These are phyloP conservation scores for Scaptomyza montana DNA, from an alignment of 1,140 invertebrate species.

Conservation along the genomic window DNA sequence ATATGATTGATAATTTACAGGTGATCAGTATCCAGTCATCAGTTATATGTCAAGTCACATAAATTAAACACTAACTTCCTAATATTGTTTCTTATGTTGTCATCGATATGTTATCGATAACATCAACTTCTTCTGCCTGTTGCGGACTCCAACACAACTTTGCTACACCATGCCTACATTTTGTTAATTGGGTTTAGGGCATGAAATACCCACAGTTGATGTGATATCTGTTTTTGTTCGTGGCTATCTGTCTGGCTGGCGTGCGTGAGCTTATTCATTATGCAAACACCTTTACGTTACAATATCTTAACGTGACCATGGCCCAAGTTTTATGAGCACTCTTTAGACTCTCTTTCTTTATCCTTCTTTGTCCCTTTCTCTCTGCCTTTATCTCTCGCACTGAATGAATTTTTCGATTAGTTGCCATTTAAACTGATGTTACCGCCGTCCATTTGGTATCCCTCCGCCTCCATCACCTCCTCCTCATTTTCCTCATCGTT, in stretches of 20 bases:
- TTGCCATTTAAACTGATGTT: conserved; percentile 81
- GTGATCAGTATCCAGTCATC: no score
- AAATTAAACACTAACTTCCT: no score
- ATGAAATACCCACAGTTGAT: conserved; percentile 51
- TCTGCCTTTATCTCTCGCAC: conserved; percentile 1
- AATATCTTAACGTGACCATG: conserved; percentile 53
- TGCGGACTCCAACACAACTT: no score
- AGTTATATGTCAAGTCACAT: no score
- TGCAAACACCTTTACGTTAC: conserved; percentile 72
- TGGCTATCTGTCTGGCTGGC: conserved; percentile 6
- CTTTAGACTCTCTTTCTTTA: no score
- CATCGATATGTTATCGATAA: no score
- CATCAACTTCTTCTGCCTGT: no score
- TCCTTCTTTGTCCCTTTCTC: conserved; percentile 7
- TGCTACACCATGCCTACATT: no score
- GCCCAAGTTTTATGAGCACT: no score
- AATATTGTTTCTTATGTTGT: no score
- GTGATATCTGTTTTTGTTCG: conserved; percentile 40
- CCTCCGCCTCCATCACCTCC: conserved; percentile 6
- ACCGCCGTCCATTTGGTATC: conserved; percentile 51
- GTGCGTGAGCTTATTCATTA: conserved; percentile 66
- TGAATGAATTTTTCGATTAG: conserved; percentile 71
- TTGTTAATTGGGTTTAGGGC: no score
- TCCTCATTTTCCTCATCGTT: not conserved
- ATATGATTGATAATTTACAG: no score